phyloP scores from a whole-genome alignment of 2,113 vertebrate genomes.

The Microtus richardsoni region DNA sequence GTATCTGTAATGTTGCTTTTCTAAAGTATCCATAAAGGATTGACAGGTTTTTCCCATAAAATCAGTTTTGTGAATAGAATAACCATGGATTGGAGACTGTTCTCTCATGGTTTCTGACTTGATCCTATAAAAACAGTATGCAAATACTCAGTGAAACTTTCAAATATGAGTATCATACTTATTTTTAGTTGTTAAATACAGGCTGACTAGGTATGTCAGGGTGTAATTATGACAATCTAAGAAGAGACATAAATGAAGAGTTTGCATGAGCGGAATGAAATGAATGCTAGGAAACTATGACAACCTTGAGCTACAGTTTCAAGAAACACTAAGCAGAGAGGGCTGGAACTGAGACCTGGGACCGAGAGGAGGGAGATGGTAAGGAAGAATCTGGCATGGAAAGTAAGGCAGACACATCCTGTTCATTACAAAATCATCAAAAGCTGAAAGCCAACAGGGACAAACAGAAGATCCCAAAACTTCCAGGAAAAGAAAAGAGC shows the following conservation, averaged over 20 bases:
- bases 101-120: constrained; percentile 18
- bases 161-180: not conserved
- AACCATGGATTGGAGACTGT: not conserved
- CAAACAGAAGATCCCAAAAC: not conserved
- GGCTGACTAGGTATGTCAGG: not conserved
- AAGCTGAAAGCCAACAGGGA: not conserved
- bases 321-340: not conserved
- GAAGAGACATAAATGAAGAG: not conserved
- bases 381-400: not conserved
- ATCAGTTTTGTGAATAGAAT: not conserved
- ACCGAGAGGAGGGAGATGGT: not conserved
- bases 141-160: not conserved
- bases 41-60: constrained; percentile 8
- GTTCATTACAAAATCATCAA: not conserved
- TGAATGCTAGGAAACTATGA: not conserved
- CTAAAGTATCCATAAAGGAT: not conserved
- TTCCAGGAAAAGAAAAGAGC: not conserved
- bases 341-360: not conserved
- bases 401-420: not conserved
- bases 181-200: not conserved
- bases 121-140: not conserved
- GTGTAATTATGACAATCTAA: not conserved
- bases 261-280: not conserved
- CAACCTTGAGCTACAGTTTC: not conserved
- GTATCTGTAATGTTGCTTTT: not conserved